A percentile compares a stretch with the other conserved stretches of the same genome.
phyloP scores from a whole-genome alignment of 2,888 invertebrate genomes.

The Limnephilus marmoratus region DNA sequence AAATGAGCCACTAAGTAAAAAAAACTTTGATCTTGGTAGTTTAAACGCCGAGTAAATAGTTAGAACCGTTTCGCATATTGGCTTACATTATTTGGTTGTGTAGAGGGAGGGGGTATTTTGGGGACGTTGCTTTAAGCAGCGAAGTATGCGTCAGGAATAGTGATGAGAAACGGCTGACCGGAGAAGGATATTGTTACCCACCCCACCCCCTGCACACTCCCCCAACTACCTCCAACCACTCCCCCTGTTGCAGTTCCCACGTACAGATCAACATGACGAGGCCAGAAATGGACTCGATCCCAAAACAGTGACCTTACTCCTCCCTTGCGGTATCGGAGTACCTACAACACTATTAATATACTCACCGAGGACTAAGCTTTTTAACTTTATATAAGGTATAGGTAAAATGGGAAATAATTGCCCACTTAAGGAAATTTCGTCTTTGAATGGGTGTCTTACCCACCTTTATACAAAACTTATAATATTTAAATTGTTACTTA shows the following conservation, averaged over 20 bases:
- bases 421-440: too few relatives aligned
- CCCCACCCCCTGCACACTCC: background rate
- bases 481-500: too few relatives aligned
- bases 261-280: slow-evolving; percentile 38
- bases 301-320: slow-evolving; percentile 4
- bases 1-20: background rate
- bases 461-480: too few relatives aligned
- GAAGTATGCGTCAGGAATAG: slow-evolving; percentile 33
- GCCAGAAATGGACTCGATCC: slow-evolving; percentile 38
- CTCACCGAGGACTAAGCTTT: background rate
- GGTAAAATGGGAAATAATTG: too few relatives aligned
- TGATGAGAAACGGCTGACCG: slow-evolving; percentile 37
- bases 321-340: background rate
- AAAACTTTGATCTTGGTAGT: background rate
- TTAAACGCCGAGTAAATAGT: slow-evolving; percentile 4
- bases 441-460: too few relatives aligned
- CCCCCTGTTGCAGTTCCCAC: slow-evolving; percentile 39
- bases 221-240: background rate
- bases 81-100: slow-evolving; percentile 3
- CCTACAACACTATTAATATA: background rate
- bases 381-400: background rate
- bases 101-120: background rate
- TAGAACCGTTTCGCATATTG: slow-evolving; percentile 19
- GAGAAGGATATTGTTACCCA: slow-evolving; percentile 39
- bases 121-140: slow-evolving; percentile 39